These are phyloP conservation scores for Heliconius sara DNA, from an alignment of 2,888 invertebrate genomes.

Conservation along the genomic window DNA sequence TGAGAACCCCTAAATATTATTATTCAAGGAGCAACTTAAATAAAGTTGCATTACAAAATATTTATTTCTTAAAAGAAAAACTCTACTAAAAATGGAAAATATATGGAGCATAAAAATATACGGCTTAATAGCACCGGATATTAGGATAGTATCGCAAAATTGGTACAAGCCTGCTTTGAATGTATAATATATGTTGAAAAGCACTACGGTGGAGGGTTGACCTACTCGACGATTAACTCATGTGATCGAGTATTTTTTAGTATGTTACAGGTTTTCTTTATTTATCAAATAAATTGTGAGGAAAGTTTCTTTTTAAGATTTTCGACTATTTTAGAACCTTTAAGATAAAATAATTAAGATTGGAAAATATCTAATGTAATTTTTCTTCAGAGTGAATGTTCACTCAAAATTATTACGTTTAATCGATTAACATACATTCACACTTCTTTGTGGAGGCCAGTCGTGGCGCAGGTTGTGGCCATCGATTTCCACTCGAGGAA, in stretches of 20 bases:
- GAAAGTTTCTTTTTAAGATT: no score
- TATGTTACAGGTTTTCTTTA: not conserved
- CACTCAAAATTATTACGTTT: no score
- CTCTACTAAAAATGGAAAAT: not conserved
- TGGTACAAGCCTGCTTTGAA: constrained; percentile 30
- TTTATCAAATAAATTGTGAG: not conserved
- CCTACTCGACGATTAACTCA: constrained; percentile 1
- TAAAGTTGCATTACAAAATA: not conserved
- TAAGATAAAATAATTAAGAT: no score
- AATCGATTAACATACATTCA: no score
- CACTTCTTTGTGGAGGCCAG: no score
- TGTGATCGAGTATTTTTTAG: not conserved
- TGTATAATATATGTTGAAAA: constrained; percentile 25
- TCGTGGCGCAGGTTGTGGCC: no score
- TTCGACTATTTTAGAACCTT: no score
- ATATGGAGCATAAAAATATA: constrained; percentile 9
- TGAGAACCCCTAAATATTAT: not conserved
- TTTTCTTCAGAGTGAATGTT: no score
- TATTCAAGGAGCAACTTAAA: not conserved
- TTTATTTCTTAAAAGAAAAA: constrained; percentile 5
- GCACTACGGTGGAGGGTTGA: not conserved
- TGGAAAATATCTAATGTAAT: no score
- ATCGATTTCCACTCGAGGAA: no score
- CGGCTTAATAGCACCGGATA: constrained; percentile 19
- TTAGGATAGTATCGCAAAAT: constrained; percentile 23